Evolutionary conservation across 1,140 invertebrate genomes (phyloP), one percentile per base, ranked within the genome.

Genomic region (Carcinoscorpius rotundicauda): DNA sequence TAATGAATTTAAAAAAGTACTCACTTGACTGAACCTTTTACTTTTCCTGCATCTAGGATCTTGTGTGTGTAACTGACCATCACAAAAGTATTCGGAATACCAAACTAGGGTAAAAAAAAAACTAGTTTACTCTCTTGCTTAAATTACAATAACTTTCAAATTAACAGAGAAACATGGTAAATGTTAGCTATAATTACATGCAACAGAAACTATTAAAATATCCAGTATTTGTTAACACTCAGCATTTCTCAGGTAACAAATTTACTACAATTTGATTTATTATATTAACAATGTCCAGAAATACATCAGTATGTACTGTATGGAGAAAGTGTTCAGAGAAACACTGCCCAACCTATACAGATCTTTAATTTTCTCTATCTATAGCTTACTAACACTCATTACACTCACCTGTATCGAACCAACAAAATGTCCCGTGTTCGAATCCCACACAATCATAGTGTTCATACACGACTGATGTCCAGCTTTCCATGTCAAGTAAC

Each of bases 401-500:
- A 52, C 58, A 51, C 60, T 66, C 69, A 77, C 76, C 68, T 91
- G 86, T 64, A 93, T 72, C 2, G 85, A 82, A 11, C 85, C 78
- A 75, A 84, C 80, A 65, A 83, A 72, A 71, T 87, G 78, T 73
- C 80, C 80, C 52, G 81, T 81, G 67, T 87, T 82, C 4, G 85
- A 87, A 72, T 89, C 86, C 68, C 87, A 83, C 52, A 89, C 84
- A 49, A 94, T 78, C 57, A 84, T 85, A 0, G 89, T 89, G 3
- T 83, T 86, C 83, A 96, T 85, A 6, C 6, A 55, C 10, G 85
- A 87, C 55, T 86, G 82, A 58, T 72, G 76, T 5, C 87, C 87
- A 1, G 83, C 83, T 75, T 89, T 86, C 73, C 89, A 93, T 0
- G 89, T 90, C 6, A 96, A 76, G 72, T 93, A 91, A 50, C 92